Percentiles rank a stretch among this genome's conserved stretches.
Conservation (phyloP, 2,113 vertebrate species). For the Hystrix brachyura region DNA sequence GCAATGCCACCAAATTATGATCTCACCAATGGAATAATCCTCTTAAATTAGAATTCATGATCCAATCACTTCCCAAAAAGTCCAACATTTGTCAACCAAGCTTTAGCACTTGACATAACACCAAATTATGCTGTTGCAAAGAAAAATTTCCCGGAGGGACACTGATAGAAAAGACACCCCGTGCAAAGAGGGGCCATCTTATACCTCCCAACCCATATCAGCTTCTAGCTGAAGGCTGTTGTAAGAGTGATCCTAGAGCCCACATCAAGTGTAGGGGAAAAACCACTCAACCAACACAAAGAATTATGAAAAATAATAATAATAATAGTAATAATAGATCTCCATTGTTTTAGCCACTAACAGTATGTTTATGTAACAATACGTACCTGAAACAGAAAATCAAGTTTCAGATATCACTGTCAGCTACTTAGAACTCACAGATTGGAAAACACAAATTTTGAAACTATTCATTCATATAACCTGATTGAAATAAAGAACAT, state of each 20-base stretch:
- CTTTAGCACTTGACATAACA: not conserved
- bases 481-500: constrained; percentile 5
- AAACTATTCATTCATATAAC: not conserved
- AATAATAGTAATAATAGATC: constrained; percentile 18
- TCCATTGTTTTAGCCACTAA: not conserved
- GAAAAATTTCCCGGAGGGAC: not conserved
- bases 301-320: constrained; percentile 39
- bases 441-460: not conserved
- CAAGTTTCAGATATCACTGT: not conserved
- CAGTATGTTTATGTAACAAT: not conserved
- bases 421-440: not conserved
- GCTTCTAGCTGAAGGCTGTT: not conserved
- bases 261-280: not conserved
- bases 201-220: not conserved
- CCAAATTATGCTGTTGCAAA: not conserved
- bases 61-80: not conserved
- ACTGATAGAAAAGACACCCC: not conserved
- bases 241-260: not conserved
- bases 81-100: not conserved
- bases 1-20: not conserved
- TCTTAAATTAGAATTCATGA: not conserved
- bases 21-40: not conserved
- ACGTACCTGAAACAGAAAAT: not conserved
- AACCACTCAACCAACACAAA: not conserved
- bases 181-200: not conserved